Percentiles rank a stretch among this genome's conserved stretches.
Conservation (phyloP, 2,113 vertebrate species). For the Pachyramphus minor region DNA sequence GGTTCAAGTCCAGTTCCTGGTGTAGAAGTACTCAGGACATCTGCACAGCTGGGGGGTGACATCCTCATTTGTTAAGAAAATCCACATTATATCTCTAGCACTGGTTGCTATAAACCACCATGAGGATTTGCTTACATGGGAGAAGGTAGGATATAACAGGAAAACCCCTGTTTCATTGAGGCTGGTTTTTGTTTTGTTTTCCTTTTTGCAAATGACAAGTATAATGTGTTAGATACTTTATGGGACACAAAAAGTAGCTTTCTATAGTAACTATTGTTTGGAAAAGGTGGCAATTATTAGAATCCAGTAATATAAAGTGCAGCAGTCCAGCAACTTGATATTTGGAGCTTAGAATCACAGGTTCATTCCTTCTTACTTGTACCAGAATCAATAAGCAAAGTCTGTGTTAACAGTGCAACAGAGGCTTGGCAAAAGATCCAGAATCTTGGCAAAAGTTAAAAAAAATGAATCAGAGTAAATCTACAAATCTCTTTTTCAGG, state of each 20-base stretch:
- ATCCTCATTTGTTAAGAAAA: neutral
- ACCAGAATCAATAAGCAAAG: neutral
- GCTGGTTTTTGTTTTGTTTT: neutral
- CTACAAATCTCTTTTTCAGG: neutral
- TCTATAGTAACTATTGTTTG: neutral
- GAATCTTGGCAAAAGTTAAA: neutral
- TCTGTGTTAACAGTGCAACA: neutral
- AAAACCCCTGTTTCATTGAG: neutral
- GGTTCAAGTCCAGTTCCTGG: rapidly evolving
- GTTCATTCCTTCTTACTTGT: neutral
- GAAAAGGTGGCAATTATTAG: neutral
- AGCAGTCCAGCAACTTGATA: neutral
- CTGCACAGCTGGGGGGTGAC: neutral
- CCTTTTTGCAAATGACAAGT: neutral
- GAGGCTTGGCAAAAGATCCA: neutral
- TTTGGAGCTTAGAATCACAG: neutral
- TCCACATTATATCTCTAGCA: neutral
- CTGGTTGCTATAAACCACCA: neutral
- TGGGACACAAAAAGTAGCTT: neutral
- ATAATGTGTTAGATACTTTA: neutral
- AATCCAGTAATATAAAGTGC: neutral
- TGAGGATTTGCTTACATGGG: neutral
- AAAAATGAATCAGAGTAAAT: neutral
- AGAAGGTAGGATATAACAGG: neutral
- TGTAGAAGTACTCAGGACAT: neutral